Conservation (phyloP, 2,113 vertebrate genomes). For the Melanerpes aurifrons region DNA sequence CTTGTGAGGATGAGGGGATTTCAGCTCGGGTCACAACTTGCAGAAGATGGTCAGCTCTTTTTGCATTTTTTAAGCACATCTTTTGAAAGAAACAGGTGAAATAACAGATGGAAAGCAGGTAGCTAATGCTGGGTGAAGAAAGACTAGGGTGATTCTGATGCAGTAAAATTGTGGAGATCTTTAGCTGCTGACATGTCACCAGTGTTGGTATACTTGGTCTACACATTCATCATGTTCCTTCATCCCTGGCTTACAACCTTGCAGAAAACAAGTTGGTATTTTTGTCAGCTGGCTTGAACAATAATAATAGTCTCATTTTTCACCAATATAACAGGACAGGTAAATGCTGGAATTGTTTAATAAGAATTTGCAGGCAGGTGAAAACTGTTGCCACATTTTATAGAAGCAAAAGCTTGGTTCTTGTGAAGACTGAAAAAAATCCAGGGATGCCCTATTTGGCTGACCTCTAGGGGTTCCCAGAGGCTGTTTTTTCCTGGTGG, state of each 20-base stretch:
- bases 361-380: background rate
- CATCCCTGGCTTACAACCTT: background rate
- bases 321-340: background rate
- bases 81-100: background rate
- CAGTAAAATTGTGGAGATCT: background rate
- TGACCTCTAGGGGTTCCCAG: background rate
- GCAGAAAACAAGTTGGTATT: background rate
- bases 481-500: background rate
- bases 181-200: background rate
- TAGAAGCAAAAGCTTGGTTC: background rate
- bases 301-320: background rate
- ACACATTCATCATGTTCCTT: fast-evolving
- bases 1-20: background rate
- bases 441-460: fast-evolving
- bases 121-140: background rate
- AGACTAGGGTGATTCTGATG: background rate
- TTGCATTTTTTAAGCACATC: background rate
- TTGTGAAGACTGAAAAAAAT: background rate
- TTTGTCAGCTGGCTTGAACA: background rate
- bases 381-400: background rate
- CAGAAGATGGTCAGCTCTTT: background rate
- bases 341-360: background rate
- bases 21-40: background rate
- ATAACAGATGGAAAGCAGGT: background rate
- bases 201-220: background rate